Evolutionary conservation across 1,140 invertebrate genomes (phyloP).

Genomic region (Camponotus vicinus): DNA sequence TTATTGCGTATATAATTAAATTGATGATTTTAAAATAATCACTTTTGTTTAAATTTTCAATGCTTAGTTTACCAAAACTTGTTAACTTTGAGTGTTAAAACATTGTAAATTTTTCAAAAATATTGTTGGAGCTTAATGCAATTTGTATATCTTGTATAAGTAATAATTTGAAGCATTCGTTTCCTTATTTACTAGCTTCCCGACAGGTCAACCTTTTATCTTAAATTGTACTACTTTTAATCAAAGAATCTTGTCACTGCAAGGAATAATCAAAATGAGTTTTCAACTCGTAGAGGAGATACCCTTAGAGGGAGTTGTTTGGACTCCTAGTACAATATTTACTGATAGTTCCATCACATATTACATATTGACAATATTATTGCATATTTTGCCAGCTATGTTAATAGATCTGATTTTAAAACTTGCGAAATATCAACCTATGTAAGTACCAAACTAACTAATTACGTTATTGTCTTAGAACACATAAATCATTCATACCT

Average conservation of each 20-base stretch:
- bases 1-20: too few relatives aligned
- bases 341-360: slow-evolving; percentile 85
- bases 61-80: too few relatives aligned
- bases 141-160: not conserved
- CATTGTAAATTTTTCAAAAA: not conserved
- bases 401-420: slow-evolving; percentile 89
- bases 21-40: too few relatives aligned
- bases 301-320: slow-evolving; percentile 90
- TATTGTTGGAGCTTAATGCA: not conserved
- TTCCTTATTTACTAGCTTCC: slow-evolving; percentile 79
- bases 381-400: too few relatives aligned
- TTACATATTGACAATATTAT: slow-evolving; percentile 87
- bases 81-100: not conserved
- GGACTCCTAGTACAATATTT: slow-evolving; percentile 88
- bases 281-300: slow-evolving; percentile 86
- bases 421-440: slow-evolving; percentile 89
- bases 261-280: slow-evolving; percentile 86
- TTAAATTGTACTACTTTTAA: slow-evolving; percentile 85
- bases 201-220: slow-evolving; percentile 90
- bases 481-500: not conserved
- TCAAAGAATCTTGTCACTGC: not conserved
- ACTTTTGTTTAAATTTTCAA: too few relatives aligned
- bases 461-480: not conserved
- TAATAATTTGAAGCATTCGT: not conserved
- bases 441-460: slow-evolving; percentile 87